These are phyloP conservation scores for Caenorhabditis inopinata DNA, from an alignment of 1,140 invertebrate species.

Conservation along the genomic window DNA sequence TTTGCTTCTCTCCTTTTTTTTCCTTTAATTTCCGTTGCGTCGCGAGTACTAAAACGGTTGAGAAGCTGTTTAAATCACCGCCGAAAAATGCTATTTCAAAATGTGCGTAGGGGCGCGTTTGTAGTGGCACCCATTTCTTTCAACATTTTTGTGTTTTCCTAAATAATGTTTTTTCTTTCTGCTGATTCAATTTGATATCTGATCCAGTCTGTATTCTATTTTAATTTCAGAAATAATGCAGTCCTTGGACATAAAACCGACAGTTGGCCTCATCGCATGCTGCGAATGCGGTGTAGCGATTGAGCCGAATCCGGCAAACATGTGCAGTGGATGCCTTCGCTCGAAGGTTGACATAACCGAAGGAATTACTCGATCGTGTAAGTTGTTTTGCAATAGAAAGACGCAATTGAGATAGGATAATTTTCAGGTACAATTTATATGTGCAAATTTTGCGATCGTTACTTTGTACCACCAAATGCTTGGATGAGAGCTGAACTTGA, in stretches of 20 bases:
- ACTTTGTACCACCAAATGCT: constrained; percentile 85
- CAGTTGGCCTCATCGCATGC: constrained; percentile 67
- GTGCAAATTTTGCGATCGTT: constrained; percentile 77
- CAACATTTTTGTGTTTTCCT: neutral
- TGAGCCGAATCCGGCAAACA: constrained; percentile 91
- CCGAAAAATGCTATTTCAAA: too few species aligned
- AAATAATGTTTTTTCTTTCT: neutral
- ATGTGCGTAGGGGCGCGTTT: too few species aligned
- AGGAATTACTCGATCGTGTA: constrained; percentile 85
- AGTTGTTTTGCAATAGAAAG: constrained; percentile 52
- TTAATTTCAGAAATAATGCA: neutral
- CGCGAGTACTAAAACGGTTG: too few species aligned
- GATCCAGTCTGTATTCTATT: neutral
- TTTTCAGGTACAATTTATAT: constrained; percentile 77
- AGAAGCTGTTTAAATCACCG: too few species aligned
- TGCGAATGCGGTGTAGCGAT: constrained; percentile 73
- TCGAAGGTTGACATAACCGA: constrained; percentile 90
- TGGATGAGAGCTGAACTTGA: constrained; percentile 87
- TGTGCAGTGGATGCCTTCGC: constrained; percentile 90
- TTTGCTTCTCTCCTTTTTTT: too few species aligned
- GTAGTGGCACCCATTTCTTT: too few species aligned
- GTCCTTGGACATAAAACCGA: neutral
- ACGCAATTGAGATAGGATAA: neutral
- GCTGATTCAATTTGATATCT: neutral
- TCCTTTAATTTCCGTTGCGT: too few species aligned